phyloP scores from a whole-genome alignment of 64 coral and sea anemone genomes.

The Pachyseris speciosa region DNA sequence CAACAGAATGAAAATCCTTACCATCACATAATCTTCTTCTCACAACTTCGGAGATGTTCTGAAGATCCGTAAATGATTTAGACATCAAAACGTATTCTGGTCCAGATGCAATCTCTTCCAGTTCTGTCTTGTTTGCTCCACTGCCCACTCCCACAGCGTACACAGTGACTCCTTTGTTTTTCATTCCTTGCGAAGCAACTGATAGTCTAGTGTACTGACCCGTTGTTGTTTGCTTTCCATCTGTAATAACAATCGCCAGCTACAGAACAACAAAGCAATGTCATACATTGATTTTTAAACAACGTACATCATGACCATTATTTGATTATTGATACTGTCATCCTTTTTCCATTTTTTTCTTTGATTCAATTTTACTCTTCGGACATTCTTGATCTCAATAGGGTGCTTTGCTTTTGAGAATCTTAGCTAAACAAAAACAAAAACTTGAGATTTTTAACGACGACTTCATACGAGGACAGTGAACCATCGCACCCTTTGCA shows the following conservation, averaged over 20 bases:
- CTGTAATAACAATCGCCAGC: constrained; percentile 55
- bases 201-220: constrained; percentile 17
- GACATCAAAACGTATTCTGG: not conserved
- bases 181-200: constrained; percentile 44
- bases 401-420: too few species aligned
- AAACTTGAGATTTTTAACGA: too few species aligned
- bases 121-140: not conserved
- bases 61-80: constrained; percentile 28
- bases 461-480: too few species aligned
- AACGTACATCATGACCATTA: too few species aligned
- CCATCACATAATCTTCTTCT: constrained; percentile 8
- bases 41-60: not conserved
- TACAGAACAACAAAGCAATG: not conserved
- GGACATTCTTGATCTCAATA: too few species aligned
- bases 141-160: constrained; percentile 65
- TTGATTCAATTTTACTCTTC: too few species aligned
- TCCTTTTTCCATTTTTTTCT: too few species aligned
- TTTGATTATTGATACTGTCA: too few species aligned
- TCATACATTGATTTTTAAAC: too few species aligned
- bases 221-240: constrained; percentile 60
- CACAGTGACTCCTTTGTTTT: constrained; percentile 28
- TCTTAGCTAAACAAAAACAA: too few species aligned
- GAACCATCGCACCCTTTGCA: too few species aligned
- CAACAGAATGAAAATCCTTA: not conserved
- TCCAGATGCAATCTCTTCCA: constrained; percentile 38